Conservation (phyloP, 2,113 vertebrate species). For the Uropsilus gracilis region DNA sequence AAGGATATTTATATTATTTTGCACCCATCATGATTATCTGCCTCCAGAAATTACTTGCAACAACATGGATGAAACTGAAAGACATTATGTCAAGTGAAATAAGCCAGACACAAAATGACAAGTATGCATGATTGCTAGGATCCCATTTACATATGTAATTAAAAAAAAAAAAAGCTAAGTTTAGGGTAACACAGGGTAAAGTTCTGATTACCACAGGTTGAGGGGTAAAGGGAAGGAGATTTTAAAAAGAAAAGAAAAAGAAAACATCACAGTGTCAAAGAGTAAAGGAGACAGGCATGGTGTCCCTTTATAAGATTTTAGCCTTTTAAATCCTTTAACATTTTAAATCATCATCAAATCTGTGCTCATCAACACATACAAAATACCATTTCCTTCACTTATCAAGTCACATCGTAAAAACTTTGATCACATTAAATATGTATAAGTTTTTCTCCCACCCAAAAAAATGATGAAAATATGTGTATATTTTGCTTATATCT, state of each 20-base stretch:
- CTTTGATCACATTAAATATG: conserved; percentile 31
- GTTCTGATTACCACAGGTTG: background rate
- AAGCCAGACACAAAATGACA: background rate
- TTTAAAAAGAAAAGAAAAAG: background rate
- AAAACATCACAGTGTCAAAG: background rate
- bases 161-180: background rate
- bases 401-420: conserved; percentile 30
- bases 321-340: no score
- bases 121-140: background rate
- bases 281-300: background rate
- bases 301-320: background rate
- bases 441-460: conserved; percentile 1
- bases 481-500: conserved; percentile 27
- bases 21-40: background rate
- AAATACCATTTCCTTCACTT: background rate
- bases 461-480: background rate
- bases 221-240: background rate
- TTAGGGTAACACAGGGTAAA: background rate
- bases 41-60: background rate
- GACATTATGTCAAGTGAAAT: background rate
- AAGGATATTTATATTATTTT: background rate
- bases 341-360: background rate
- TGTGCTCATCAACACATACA: background rate
- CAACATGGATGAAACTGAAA: background rate
- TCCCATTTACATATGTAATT: background rate